Percentiles rank a stretch among this genome's conserved stretches.
Evolutionary conservation across 2,888 invertebrate species (phyloP).

Genomic region (Heteromyza rotundicornis): DNA sequence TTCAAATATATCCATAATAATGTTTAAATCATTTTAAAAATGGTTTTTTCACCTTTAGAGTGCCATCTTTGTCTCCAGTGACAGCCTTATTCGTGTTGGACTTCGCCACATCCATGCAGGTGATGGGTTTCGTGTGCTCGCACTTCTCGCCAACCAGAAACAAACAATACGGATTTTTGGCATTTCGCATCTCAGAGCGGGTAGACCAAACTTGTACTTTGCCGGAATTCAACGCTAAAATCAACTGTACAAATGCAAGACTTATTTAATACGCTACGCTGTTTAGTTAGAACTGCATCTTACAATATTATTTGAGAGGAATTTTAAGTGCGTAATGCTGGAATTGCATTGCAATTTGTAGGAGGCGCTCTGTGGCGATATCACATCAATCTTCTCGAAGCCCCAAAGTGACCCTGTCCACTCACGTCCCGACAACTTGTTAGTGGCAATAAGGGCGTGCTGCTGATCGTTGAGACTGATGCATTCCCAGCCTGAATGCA

Average conservation of each 20-base stretch:
- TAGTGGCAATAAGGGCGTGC: constrained; percentile 49
- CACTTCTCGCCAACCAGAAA: constrained; percentile 51
- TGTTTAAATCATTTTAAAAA: not conserved
- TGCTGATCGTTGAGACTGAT: constrained; percentile 44
- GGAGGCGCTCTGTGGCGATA: constrained; percentile 39
- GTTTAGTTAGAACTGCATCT: constrained; percentile 13
- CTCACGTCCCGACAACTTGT: constrained; percentile 51
- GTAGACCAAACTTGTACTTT: constrained; percentile 59
- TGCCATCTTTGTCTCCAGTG: constrained; percentile 51
- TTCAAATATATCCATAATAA: constrained; percentile 23
- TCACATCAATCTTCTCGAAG: constrained; percentile 41
- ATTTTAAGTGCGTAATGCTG: constrained; percentile 52
- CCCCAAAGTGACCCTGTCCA: constrained; percentile 59
- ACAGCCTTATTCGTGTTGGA: constrained; percentile 42
- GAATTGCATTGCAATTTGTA: constrained; percentile 50
- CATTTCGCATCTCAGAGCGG: constrained; percentile 46
- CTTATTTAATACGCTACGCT: not conserved
- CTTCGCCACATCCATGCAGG: constrained; percentile 48
- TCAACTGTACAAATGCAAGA: constrained; percentile 36
- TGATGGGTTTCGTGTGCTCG: constrained; percentile 53
- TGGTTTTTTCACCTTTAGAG: constrained; percentile 53
- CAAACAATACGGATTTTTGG: constrained; percentile 48
- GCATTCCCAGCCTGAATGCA: constrained; percentile 56
- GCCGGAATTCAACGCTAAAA: constrained; percentile 50
- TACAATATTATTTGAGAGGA: constrained; percentile 49